These are phyloP conservation scores for Luscinia luscinia DNA, from an alignment of 2,797 vertebrate genomes.

Conservation along the genomic window DNA sequence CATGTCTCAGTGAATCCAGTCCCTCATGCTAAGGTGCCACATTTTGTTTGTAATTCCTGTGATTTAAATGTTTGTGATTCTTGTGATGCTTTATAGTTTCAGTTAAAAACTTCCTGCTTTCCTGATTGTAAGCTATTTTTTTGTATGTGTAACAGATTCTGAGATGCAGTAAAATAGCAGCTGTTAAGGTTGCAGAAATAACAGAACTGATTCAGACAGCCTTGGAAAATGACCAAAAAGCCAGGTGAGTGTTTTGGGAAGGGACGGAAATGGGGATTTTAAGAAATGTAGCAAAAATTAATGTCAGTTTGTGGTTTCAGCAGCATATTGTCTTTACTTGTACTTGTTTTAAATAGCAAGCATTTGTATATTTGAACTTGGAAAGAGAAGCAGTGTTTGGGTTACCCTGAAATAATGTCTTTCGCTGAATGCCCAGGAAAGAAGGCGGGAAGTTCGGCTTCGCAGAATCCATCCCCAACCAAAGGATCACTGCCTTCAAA, in stretches of 20 bases:
- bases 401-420: neutral
- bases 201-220: constrained; percentile 93
- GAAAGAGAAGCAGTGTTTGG: neutral
- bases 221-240: constrained; percentile 89
- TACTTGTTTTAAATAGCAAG: neutral
- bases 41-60: neutral
- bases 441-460: constrained; percentile 92
- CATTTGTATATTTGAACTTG: neutral
- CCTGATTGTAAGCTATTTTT: neutral
- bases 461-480: constrained; percentile 89
- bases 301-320: neutral
- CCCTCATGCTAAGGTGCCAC: neutral
- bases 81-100: neutral
- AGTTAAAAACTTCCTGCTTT: neutral
- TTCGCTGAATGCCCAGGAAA: constrained; percentile 80
- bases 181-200: constrained; percentile 95
- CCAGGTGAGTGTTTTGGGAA: constrained; percentile 78
- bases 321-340: neutral
- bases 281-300: neutral
- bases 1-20: rapidly evolving
- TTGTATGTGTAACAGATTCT: constrained; percentile 82
- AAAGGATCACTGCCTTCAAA: constrained; percentile 91
- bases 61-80: no score
- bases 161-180: constrained; percentile 95
- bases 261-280: rapidly evolving